These are phyloP conservation scores for Girardinichthys multiradiatus DNA, from an alignment of 2,113 vertebrate species.

Conservation along the genomic window DNA sequence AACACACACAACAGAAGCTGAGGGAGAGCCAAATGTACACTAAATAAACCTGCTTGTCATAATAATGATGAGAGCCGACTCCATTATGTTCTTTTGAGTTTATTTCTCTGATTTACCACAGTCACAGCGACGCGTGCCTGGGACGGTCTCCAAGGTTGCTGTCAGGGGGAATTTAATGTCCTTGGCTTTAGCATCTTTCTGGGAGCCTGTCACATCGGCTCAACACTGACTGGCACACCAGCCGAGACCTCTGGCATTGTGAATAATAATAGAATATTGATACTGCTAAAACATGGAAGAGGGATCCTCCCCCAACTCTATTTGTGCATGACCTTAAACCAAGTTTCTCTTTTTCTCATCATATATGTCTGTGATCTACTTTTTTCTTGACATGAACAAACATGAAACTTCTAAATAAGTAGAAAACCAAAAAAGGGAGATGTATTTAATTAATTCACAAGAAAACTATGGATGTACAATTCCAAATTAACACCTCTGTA, in stretches of 20 bases:
- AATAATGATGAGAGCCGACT: conserved; percentile 79
- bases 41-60: conserved; percentile 79
- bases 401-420: conserved; percentile 83
- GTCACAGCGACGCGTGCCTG: conserved; percentile 67
- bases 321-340: conserved; percentile 17
- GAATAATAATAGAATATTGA: conserved; percentile 95
- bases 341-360: background rate
- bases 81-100: conserved; percentile 82
- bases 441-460: conserved; percentile 80
- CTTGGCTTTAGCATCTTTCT: conserved; percentile 83
- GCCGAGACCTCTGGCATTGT: conserved; percentile 86
- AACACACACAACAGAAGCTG: conserved; percentile 30
- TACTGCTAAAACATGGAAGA: conserved; percentile 85
- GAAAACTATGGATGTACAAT: background rate
- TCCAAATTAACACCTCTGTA: conserved; percentile 1
- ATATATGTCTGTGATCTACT: background rate
- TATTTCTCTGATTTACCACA: conserved; percentile 82
- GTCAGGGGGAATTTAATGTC: conserved; percentile 86
- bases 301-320: conserved; percentile 27
- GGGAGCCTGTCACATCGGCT: conserved; percentile 85
- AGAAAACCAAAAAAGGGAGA: conserved; percentile 89
- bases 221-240: conserved; percentile 83
- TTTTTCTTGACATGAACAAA: conserved; percentile 1
- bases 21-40: conserved; percentile 66
- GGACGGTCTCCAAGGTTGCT: conserved; percentile 88